These are phyloP conservation scores for Brachyalestes nurse DNA, from an alignment of 2,797 vertebrate species.

Conservation along the genomic window DNA sequence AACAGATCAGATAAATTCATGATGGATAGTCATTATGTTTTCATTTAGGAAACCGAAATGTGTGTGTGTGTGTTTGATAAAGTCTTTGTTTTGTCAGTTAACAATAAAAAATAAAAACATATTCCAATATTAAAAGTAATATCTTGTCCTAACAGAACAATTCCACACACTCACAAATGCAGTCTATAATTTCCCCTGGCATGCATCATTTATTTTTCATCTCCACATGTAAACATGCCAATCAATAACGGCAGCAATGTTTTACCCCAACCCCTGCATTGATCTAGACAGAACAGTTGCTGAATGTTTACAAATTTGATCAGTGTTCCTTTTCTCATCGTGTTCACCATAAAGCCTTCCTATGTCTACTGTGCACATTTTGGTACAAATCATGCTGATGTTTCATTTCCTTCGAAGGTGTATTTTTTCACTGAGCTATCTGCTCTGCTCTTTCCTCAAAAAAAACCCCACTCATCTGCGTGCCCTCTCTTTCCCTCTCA, in stretches of 20 bases:
- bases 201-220: constrained; percentile 3
- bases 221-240: constrained; percentile 9
- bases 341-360: background rate
- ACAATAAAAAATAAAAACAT: background rate
- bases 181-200: constrained; percentile 51
- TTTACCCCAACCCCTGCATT: constrained; percentile 37
- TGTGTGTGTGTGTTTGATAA: too few species aligned
- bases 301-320: background rate
- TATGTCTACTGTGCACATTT: background rate
- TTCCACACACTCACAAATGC: constrained; percentile 43
- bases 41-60: too few species aligned
- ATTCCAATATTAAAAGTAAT: too few species aligned
- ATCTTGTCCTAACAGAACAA: too few species aligned
- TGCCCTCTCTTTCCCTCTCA: too few species aligned
- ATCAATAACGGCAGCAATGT: background rate
- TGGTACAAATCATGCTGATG: background rate
- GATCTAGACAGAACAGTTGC: constrained; percentile 49
- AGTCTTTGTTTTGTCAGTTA: background rate
- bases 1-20: background rate
- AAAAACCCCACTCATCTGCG: background rate
- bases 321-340: constrained; percentile 4
- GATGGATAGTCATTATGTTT: too few species aligned
- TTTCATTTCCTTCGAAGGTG: background rate
- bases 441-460: background rate
- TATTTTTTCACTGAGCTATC: background rate